These are phyloP conservation scores for Numida meleagris DNA, from an alignment of 2,113 vertebrate genomes.

Conservation along the genomic window DNA sequence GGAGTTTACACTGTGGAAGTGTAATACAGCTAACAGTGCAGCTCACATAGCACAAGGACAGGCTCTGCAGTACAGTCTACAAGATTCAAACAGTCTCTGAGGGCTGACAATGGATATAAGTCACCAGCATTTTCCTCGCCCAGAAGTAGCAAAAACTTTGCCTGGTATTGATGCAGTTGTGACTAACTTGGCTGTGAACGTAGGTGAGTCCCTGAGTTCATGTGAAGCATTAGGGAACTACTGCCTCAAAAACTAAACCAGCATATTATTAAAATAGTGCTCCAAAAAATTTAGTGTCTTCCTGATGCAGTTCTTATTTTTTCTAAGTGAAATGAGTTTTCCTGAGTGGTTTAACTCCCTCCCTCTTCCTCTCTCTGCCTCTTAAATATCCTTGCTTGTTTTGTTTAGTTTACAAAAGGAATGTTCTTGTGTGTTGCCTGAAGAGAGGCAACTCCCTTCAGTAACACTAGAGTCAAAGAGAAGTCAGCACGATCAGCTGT, in stretches of 20 bases:
- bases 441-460: background rate
- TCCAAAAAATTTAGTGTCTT: background rate
- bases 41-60: background rate
- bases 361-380: background rate
- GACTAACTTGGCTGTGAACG: background rate
- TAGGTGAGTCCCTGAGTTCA: background rate
- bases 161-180: background rate
- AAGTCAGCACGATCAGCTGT: background rate
- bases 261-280: background rate
- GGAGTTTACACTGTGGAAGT: background rate
- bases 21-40: background rate
- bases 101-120: background rate
- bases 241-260: background rate
- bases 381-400: background rate
- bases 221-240: background rate
- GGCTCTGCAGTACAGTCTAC: background rate
- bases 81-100: background rate
- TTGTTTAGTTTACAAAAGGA: background rate
- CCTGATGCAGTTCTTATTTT: background rate
- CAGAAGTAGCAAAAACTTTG: background rate
- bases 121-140: background rate
- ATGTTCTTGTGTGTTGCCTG: background rate
- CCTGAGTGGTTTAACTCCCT: background rate
- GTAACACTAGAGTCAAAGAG: background rate
- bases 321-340: constrained; percentile 11